These are phyloP conservation scores for Athalia rosae DNA, from an alignment of 2,888 invertebrate genomes.

Conservation along the genomic window DNA sequence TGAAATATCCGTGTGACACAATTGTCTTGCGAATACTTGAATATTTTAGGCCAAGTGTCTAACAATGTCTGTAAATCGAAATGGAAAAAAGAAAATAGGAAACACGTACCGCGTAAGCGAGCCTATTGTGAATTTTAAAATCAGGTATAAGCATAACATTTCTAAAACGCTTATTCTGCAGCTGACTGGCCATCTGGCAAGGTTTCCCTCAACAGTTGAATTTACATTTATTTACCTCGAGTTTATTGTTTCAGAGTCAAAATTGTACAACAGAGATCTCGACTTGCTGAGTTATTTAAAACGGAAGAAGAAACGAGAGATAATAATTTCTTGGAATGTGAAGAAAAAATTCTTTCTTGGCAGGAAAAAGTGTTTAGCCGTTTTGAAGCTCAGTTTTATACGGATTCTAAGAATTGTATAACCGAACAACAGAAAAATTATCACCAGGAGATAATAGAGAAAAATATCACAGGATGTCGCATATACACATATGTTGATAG, in stretches of 20 bases:
- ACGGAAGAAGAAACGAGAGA: constrained; percentile 67
- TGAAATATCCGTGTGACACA: too few relatives aligned
- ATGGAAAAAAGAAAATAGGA: constrained; percentile 65
- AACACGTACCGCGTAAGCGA: constrained; percentile 65
- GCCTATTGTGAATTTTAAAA: constrained; percentile 67
- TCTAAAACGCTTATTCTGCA: constrained; percentile 20
- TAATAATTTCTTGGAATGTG: constrained; percentile 65
- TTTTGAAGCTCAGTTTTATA: constrained; percentile 78
- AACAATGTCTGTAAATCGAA: constrained; percentile 55
- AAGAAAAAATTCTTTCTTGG: constrained; percentile 78
- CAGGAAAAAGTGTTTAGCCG: constrained; percentile 83
- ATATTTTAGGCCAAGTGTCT: constrained; percentile 1
- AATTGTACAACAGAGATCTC: constrained; percentile 67
- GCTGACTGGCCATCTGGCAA: constrained; percentile 37
- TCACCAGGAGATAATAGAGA: constrained; percentile 71
- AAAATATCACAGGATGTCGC: constrained; percentile 67
- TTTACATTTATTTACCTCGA: too few relatives aligned
- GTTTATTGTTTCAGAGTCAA: constrained; percentile 66
- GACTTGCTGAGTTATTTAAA: constrained; percentile 68
- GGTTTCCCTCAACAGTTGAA: not conserved
- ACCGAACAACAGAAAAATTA: constrained; percentile 79
- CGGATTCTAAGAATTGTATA: constrained; percentile 78
- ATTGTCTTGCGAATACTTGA: too few relatives aligned
- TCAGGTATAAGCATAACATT: constrained; percentile 61
- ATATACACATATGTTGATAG: constrained; percentile 79